Percentiles rank a stretch among this genome's conserved stretches.
These are phyloP conservation scores for Rhea pennata DNA, from an alignment of 2,113 vertebrate genomes.

Conservation along the genomic window DNA sequence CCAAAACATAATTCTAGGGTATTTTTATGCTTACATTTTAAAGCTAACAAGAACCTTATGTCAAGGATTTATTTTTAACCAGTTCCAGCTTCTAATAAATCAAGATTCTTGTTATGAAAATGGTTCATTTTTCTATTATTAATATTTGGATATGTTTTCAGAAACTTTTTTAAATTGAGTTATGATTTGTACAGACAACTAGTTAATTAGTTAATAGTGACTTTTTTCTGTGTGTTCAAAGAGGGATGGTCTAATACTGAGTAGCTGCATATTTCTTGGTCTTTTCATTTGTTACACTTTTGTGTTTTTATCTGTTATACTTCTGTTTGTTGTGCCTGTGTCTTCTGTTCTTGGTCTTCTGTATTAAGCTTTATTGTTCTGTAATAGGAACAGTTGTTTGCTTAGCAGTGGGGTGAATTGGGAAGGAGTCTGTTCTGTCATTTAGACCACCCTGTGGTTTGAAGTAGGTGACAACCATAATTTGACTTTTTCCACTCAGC, in stretches of 20 bases:
- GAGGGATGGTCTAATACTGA: background rate
- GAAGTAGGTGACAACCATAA: background rate
- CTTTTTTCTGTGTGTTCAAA: background rate
- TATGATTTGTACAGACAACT: background rate
- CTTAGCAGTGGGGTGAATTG: background rate
- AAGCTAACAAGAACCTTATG: constrained; percentile 82
- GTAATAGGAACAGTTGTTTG: background rate
- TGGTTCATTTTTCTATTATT: constrained; percentile 73
- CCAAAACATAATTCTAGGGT: constrained; percentile 73
- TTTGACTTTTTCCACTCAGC: background rate
- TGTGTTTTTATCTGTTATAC: background rate
- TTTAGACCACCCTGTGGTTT: background rate
- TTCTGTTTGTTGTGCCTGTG: background rate
- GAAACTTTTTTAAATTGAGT: constrained; percentile 29
- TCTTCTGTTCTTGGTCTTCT: background rate
- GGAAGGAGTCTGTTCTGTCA: background rate
- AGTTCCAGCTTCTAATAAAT: constrained; percentile 80
- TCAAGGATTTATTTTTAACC: constrained; percentile 77
- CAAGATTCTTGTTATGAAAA: constrained; percentile 76
- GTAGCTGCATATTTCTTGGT: background rate
- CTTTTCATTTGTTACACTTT: background rate
- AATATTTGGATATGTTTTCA: constrained; percentile 72
- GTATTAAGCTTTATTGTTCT: background rate
- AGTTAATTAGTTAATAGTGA: background rate
- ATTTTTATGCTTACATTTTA: constrained; percentile 80